Evolutionary conservation across 2,797 vertebrate species (phyloP).

Genomic region (Neosalanx taihuensis): DNA sequence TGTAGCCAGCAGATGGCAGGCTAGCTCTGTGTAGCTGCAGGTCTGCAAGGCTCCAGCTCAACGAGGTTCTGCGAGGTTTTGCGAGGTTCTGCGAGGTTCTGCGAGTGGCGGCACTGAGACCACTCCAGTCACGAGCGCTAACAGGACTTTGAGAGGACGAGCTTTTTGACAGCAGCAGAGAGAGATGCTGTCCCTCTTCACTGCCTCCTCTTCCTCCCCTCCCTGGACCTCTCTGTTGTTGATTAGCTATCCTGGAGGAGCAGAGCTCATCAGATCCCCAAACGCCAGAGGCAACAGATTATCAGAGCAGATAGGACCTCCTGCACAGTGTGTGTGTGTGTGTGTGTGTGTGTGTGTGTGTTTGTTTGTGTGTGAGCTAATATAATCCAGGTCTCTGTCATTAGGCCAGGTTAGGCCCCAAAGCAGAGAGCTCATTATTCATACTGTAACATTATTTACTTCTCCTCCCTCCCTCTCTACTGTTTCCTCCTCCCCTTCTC

Average conservation of each 20-base stretch:
- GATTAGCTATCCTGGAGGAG: conserved; percentile 26
- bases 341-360: conserved; percentile 26
- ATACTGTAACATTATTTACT: conserved; percentile 70
- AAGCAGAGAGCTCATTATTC: conserved; percentile 65
- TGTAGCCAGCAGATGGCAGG: conserved; percentile 63
- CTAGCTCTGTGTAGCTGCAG: conserved; percentile 18
- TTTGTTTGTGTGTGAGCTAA: conserved; percentile 41
- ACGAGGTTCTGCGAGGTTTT: too few relatives aligned
- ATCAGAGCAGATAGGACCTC: conserved; percentile 48
- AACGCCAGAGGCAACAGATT: conserved; percentile 38
- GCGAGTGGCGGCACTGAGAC: neutral
- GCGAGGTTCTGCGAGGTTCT: neutral
- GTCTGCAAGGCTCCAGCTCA: too few relatives aligned
- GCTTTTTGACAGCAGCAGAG: neutral
- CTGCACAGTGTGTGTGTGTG: neutral
- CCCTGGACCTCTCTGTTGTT: conserved; percentile 20
- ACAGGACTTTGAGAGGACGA: neutral
- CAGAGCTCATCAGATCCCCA: conserved; percentile 24
- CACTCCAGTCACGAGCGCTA: neutral
- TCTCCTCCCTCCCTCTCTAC: conserved; percentile 22
- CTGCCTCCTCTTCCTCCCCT: neutral
- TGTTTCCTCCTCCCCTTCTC: neutral
- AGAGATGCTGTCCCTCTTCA: neutral
- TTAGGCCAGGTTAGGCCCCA: conserved; percentile 62
- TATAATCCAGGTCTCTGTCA: conserved; percentile 69